A percentile compares a stretch with the other conserved stretches of the same genome.
Evolutionary conservation across 1,140 invertebrate species (phyloP).

Genomic region (Tetragnatha versicolor): DNA sequence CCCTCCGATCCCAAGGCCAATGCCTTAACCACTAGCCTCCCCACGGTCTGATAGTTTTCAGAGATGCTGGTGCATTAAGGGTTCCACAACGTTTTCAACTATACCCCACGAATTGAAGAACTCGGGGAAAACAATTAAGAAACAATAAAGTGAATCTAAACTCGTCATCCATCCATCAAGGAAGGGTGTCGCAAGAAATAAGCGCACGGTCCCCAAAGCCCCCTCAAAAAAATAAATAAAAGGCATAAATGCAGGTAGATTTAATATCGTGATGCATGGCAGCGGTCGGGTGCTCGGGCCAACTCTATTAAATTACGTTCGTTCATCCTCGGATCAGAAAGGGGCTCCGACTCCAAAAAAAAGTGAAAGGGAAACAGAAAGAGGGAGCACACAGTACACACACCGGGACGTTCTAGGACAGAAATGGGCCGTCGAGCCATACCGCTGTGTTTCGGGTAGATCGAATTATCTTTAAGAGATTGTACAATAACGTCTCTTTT

Average conservation of each 20-base stretch:
- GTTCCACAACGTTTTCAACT: too few relatives aligned
- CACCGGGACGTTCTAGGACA: background rate
- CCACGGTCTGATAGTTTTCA: too few relatives aligned
- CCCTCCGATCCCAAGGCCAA: too few relatives aligned
- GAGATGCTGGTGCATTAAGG: too few relatives aligned
- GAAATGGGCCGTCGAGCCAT: slow-evolving; percentile 1
- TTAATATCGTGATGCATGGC: slow-evolving; percentile 53
- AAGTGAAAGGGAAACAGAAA: background rate
- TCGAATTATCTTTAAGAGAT: slow-evolving; percentile 54
- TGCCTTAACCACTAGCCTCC: too few relatives aligned
- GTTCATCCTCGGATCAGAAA: slow-evolving; percentile 39
- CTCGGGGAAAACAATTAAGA: too few relatives aligned
- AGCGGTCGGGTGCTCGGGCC: slow-evolving; percentile 40
- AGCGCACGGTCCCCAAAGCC: slow-evolving; percentile 15
- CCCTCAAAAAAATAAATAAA: background rate
- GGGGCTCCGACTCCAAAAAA: slow-evolving; percentile 15
- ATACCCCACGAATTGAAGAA: too few relatives aligned
- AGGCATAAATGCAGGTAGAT: slow-evolving; percentile 50
- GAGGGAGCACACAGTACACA: background rate
- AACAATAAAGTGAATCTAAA: too few relatives aligned
- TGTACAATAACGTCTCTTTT: slow-evolving; percentile 52
- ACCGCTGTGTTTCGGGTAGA: slow-evolving; percentile 36
- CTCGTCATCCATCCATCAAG: too few relatives aligned
- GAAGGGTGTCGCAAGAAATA: background rate
- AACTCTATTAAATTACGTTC: slow-evolving; percentile 53